These are phyloP conservation scores for Alfaro cultratus DNA, from an alignment of 2,797 vertebrate genomes.

Conservation along the genomic window DNA sequence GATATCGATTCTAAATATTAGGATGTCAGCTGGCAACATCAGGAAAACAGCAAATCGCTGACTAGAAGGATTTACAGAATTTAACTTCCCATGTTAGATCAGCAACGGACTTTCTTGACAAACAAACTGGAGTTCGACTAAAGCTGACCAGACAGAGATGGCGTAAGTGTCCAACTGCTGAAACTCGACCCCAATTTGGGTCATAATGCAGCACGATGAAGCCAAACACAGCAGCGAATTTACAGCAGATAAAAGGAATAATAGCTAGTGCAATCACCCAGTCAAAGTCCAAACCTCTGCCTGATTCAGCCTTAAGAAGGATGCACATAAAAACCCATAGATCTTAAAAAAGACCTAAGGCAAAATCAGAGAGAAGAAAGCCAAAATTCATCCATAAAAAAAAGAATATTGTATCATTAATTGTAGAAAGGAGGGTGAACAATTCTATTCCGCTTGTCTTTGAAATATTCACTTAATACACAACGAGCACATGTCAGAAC, in stretches of 20 bases:
- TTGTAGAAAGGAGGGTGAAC: background rate
- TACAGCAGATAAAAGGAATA: background rate
- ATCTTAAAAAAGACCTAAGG: background rate
- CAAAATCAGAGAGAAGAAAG: background rate
- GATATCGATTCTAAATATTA: conserved; percentile 5
- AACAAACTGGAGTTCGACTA: background rate
- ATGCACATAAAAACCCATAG: background rate
- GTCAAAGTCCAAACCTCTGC: background rate
- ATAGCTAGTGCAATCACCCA: background rate
- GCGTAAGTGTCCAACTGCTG: background rate
- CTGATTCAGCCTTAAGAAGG: background rate
- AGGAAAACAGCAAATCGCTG: conserved; percentile 1
- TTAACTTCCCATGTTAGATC: background rate
- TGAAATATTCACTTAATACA: background rate
- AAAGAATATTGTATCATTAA: background rate
- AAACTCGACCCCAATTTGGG: background rate
- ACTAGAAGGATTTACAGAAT: background rate
- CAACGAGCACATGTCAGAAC: background rate
- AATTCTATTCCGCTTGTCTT: background rate
- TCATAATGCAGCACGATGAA: background rate
- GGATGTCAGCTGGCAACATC: background rate
- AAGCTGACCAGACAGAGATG: background rate
- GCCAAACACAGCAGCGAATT: background rate
- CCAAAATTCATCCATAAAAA: background rate
- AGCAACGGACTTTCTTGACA: background rate